Evolutionary conservation across 2,888 invertebrate species (phyloP), one percentile per base, ranked within the genome.

Genomic region (Lasioglossum calceatum): DNA sequence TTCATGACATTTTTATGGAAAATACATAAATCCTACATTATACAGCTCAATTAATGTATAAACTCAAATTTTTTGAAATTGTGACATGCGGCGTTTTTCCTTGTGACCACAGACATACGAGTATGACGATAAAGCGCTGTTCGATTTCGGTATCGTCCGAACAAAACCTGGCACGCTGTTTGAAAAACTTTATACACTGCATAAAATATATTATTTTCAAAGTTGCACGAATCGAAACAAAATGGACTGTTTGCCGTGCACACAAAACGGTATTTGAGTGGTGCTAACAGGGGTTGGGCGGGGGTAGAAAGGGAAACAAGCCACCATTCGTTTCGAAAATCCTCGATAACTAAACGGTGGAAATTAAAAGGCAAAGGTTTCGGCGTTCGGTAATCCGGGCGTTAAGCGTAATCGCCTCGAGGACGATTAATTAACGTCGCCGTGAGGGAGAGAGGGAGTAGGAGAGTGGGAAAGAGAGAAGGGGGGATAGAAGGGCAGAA

Each of bases 371-470:
- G 70, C 77, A 70, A 50, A 36, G n/a, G 54, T 39, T 70, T n/a
- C 54, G 50, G n/a, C 77, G 77, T 70, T 19, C 7, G 47, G 47
- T 47, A 74, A 61, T 74, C 47, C 74, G 44, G 44, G n/a, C 19
- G 16, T 64, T 39, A 67, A 75, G 74, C 42, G 79, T 61, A 61
- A 70, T 47, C 77, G 58, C 61, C 47, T 36, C 27, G 4, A 10
- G 78, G 67, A 27, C 75, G 58, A 71, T 80, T 84, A 77, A 77
- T 82, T 73, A 84, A 81, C 77, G 77, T 72, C 71, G 12, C 12
- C 27, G 75, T 1, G 27, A 47, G 23, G 16, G 7, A 4, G 27
- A 23, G 39, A 32, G 72, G 70, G 12, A 12, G 42, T 32, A 12
- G 27, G 47, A 47, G 16, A 23, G 19, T 19, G 12, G 12, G 16